Base-by-base conservation (phyloP, 2,888 invertebrate genomes). In the Apeira syringaria region DNA sequence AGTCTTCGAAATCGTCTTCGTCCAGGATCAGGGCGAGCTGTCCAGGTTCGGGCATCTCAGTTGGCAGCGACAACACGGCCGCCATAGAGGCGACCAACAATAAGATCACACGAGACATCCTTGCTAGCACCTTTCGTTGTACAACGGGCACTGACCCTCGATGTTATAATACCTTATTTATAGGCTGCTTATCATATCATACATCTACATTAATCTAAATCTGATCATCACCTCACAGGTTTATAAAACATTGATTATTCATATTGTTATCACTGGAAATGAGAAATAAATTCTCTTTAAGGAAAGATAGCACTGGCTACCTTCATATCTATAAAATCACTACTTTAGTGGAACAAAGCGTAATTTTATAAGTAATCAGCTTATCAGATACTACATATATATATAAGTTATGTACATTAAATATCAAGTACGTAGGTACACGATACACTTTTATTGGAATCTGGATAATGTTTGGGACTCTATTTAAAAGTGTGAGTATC, bases 1-100 rank as follows among this genome's bases (percentile, higher is more conserved):
- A 88, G 43, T 88, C 87, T 50, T 90, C 89, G 43, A 87, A 90
- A 6, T 84, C 81, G 1, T 90, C 86, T 65, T 90, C 90, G 33
- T 67, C 70, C 17, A 88, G 70, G 20, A 78, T 50, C 30, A 79
- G 56, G 1, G 81, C 84, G 11, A 89, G 54, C 5, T 83, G 62
- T 2, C 75, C 72, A 0, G 88, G 90, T 38, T 83, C 79, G 1
- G 80, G 78, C 32, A 80, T 41, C 7, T 67, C 53, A 1, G 64
- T 43, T 11, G 72, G 70, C 22, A 67, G 28, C 3, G 76, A 68
- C 36, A 59, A 56, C 9, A 56, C 59, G 1, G 56, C 68, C 45
- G 62, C 58, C 29, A 61, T 45, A 4, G 70, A 34, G 7, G 58
- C 66, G 39, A 59, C 47, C 11, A 80, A 11, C 30, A 67, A 32